A percentile compares a stretch with the other conserved stretches of the same genome.
Evolutionary conservation across 2,888 invertebrate genomes (phyloP).

Genomic region (Eudasyphora cyanicolor): DNA sequence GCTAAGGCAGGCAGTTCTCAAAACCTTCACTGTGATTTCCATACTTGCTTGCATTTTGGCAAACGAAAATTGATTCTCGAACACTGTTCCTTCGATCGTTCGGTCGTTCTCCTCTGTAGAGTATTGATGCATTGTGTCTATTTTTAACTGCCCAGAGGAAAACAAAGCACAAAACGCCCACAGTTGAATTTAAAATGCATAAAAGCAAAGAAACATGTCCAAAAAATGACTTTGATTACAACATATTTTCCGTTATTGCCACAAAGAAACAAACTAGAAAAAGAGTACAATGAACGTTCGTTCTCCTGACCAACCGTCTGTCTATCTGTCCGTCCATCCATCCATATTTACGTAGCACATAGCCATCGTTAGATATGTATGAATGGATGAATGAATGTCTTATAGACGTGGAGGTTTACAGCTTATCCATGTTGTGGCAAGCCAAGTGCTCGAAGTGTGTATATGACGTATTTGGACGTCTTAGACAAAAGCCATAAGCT

Average conservation of each 20-base stretch:
- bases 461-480: constrained; percentile 46
- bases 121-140: neutral
- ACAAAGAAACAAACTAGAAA: neutral
- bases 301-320: neutral
- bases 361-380: neutral
- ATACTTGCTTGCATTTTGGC: too few relatives aligned
- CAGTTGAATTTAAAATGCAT: neutral
- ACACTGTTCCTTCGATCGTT: too few relatives aligned
- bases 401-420: neutral
- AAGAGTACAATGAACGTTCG: constrained; percentile 8
- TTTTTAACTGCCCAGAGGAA: neutral
- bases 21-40: too few relatives aligned
- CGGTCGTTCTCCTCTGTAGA: too few relatives aligned
- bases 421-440: neutral
- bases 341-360: neutral
- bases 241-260: constrained; percentile 48
- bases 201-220: constrained; percentile 41
- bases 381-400: neutral
- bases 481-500: constrained; percentile 57
- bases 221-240: constrained; percentile 49
- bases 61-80: too few relatives aligned
- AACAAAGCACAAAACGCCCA: neutral
- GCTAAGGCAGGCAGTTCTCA: too few relatives aligned
- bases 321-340: too few relatives aligned
- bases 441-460: neutral